Evolutionary conservation across 2,797 vertebrate species (phyloP).

Genomic region (Sparus aurata): DNA sequence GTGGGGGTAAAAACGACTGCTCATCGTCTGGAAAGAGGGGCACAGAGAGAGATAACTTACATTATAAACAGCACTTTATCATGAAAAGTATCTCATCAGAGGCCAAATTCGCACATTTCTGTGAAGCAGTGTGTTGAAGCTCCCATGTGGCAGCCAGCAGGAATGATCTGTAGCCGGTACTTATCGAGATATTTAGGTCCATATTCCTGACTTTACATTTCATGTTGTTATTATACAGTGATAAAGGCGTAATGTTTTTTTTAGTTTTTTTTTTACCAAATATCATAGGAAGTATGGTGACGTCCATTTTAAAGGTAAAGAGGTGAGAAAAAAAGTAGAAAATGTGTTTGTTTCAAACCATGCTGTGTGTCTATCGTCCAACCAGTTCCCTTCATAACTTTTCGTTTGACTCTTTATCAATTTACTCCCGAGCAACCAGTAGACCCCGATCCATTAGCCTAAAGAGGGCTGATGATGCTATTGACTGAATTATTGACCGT

Average conservation of each 20-base stretch:
- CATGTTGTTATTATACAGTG: not conserved
- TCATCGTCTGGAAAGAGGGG: slow-evolving; percentile 82
- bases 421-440: slow-evolving; percentile 47
- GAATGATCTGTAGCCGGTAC: not conserved
- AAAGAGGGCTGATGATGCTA: slow-evolving; percentile 74
- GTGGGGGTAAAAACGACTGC: slow-evolving; percentile 86
- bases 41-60: slow-evolving; percentile 2
- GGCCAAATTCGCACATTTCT: not conserved
- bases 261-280: not conserved
- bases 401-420: slow-evolving; percentile 57
- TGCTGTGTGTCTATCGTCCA: slow-evolving; percentile 48
- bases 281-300: not conserved
- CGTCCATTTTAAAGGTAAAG: slow-evolving; percentile 8
- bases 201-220: not conserved
- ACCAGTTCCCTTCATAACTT: slow-evolving; percentile 41
- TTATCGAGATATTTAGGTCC: not conserved
- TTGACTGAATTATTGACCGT: slow-evolving; percentile 81
- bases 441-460: slow-evolving; percentile 64
- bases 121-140: not conserved
- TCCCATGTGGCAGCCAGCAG: not conserved
- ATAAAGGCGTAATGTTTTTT: not conserved
- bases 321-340: slow-evolving; percentile 14
- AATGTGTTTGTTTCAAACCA: slow-evolving; percentile 47
- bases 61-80: not conserved
- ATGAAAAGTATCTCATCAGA: not conserved